Evolutionary conservation across 2,113 vertebrate genomes (phyloP).

Genomic region (Zapus hudsonius): DNA sequence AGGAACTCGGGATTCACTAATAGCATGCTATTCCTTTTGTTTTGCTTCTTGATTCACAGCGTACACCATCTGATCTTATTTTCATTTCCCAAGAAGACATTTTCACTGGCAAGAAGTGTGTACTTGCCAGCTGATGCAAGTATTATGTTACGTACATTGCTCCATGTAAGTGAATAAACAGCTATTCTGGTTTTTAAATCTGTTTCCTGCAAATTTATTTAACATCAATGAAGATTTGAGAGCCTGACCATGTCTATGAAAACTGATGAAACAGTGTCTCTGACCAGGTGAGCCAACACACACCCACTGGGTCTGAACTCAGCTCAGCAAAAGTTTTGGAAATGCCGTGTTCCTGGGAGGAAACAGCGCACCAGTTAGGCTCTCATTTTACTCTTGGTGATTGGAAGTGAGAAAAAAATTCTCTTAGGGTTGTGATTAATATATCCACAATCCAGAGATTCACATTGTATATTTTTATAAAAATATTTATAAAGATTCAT

Average conservation of each 20-base stretch:
- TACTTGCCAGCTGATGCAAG: slow-evolving; percentile 20
- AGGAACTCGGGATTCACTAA: neutral
- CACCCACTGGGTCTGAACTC: neutral
- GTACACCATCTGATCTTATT: slow-evolving; percentile 14
- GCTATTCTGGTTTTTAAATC: slow-evolving; percentile 55
- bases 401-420: neutral
- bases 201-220: slow-evolving; percentile 44
- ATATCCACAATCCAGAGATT: neutral
- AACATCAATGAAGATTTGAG: slow-evolving; percentile 38
- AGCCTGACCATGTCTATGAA: neutral
- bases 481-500: neutral
- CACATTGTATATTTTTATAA: neutral
- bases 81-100: slow-evolving; percentile 40
- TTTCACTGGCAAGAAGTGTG: neutral
- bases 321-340: neutral
- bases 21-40: neutral
- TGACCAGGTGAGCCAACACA: neutral
- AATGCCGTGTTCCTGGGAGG: neutral
- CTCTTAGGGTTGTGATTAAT: neutral
- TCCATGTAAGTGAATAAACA: slow-evolving; percentile 45
- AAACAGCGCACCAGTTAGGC: neutral
- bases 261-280: neutral
- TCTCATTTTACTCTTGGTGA: neutral
- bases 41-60: neutral
- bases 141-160: neutral